Evolutionary conservation across 2,888 invertebrate genomes (phyloP).

Genomic region (Ditula angustiorana): DNA sequence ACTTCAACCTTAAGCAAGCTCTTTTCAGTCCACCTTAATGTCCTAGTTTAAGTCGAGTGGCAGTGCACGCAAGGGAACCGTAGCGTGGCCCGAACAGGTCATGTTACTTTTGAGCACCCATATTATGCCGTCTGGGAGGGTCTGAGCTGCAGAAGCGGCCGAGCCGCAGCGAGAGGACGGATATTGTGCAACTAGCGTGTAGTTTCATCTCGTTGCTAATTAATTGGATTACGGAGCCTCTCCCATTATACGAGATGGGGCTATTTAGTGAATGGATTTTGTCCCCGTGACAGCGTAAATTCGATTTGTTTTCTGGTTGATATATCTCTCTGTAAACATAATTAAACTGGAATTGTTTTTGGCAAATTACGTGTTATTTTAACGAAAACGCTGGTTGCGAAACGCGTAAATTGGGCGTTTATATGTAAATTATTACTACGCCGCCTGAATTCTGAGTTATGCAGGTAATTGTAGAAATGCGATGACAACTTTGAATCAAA

Average conservation of each 20-base stretch:
- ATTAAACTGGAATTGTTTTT: conserved; percentile 56
- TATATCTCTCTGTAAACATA: conserved; percentile 56
- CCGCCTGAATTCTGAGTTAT: conserved; percentile 18
- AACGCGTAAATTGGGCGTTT: conserved; percentile 19
- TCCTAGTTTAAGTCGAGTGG: conserved; percentile 8
- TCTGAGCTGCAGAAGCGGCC: conserved; percentile 20
- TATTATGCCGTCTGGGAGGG: conserved; percentile 33
- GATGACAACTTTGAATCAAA: conserved; percentile 17
- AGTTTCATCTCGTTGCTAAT: conserved; percentile 72
- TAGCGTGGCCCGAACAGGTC: conserved; percentile 26
- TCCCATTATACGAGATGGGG: conserved; percentile 73
- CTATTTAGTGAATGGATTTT: conserved; percentile 76
- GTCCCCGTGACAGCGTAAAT: conserved; percentile 67
- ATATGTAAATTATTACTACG: conserved; percentile 34
- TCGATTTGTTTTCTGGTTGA: conserved; percentile 64
- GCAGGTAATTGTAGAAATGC: conserved; percentile 8
- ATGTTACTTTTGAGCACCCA: conserved; percentile 36
- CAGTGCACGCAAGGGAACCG: conserved; percentile 31
- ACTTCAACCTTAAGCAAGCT: not conserved
- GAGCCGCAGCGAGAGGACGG: conserved; percentile 23
- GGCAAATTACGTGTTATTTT: conserved; percentile 39
- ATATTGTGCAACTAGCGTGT: conserved; percentile 62
- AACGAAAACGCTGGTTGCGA: conserved; percentile 19
- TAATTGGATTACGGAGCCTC: conserved; percentile 76
- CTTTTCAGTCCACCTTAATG: conserved; percentile 2